These are phyloP conservation scores for Wiebesia pumilae DNA, from an alignment of 1,140 invertebrate genomes.

Conservation along the genomic window DNA sequence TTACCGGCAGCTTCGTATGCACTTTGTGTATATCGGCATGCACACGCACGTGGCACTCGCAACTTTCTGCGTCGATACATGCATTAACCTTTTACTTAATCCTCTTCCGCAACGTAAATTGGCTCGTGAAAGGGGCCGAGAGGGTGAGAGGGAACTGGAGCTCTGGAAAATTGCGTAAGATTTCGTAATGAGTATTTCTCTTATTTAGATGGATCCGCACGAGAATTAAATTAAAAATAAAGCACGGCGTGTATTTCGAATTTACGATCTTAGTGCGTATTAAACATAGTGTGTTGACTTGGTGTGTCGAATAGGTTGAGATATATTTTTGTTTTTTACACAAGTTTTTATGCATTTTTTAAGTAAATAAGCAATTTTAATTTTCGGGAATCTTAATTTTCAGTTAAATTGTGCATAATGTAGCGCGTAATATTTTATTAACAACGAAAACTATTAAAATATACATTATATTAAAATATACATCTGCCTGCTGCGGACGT, in stretches of 20 bases:
- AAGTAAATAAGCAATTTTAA: too few species aligned
- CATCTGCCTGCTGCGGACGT: too few species aligned
- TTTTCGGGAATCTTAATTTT: too few species aligned
- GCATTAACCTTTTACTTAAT: background rate
- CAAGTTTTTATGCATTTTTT: too few species aligned
- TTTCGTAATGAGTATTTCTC: constrained; percentile 23
- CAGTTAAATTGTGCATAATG: too few species aligned
- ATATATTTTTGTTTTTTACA: background rate
- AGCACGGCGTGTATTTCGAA: constrained; percentile 3
- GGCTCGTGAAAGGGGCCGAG: background rate
- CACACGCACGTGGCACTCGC: background rate
- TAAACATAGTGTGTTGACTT: too few species aligned
- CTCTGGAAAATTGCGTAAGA: constrained; percentile 23
- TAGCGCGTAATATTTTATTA: too few species aligned
- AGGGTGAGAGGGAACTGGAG: background rate
- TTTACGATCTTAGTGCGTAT: constrained; percentile 12
- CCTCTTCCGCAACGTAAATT: background rate
- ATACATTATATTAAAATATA: too few species aligned
- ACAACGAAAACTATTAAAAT: too few species aligned
- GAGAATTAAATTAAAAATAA: constrained; percentile 14
- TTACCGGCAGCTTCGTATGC: background rate
- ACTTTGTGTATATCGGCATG: background rate
- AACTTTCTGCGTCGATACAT: background rate
- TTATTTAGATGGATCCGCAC: background rate
- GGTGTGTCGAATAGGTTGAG: background rate